Conservation (phyloP, 1,140 invertebrate species). For the Aphidius ervi region DNA sequence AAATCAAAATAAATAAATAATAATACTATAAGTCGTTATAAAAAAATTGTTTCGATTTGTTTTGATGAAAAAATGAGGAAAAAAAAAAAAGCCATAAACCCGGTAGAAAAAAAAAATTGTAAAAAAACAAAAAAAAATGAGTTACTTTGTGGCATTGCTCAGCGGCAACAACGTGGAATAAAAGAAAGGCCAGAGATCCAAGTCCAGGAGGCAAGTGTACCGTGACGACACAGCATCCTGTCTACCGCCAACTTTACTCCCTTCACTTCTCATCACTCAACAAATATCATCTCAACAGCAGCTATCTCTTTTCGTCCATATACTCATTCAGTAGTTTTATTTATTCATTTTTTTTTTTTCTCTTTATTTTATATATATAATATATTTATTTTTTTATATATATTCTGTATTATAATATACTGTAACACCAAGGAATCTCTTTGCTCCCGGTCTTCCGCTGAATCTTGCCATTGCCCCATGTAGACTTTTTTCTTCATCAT, state of each 20-base stretch:
- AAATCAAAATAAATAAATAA: no score
- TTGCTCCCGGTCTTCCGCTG: conserved; percentile 30
- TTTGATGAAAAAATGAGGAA: conserved; percentile 23
- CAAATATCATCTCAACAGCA: conserved; percentile 7
- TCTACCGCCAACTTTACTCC: conserved; percentile 17
- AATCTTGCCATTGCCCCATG: no score
- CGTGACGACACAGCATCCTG: conserved; percentile 47
- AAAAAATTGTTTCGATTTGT: not conserved
- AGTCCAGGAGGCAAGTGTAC: conserved; percentile 47
- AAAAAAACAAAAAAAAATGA: no score
- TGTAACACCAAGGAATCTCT: not conserved
- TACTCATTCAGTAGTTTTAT: not conserved
- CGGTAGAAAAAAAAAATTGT: no score
- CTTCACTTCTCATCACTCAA: conserved; percentile 10
- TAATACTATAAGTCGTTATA: no score
- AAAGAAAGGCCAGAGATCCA: conserved; percentile 43
- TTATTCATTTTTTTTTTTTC: no score
- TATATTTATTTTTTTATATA: no score
- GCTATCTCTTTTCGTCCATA: conserved; percentile 14
- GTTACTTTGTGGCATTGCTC: not conserved
- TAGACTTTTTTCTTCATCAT: not conserved
- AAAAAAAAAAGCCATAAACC: conserved; percentile 28
- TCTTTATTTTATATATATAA: no score
- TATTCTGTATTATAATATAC: not conserved
- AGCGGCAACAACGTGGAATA: conserved; percentile 23